phyloP scores from a whole-genome alignment of 2,113 vertebrate genomes.

The Scomber scombrus region DNA sequence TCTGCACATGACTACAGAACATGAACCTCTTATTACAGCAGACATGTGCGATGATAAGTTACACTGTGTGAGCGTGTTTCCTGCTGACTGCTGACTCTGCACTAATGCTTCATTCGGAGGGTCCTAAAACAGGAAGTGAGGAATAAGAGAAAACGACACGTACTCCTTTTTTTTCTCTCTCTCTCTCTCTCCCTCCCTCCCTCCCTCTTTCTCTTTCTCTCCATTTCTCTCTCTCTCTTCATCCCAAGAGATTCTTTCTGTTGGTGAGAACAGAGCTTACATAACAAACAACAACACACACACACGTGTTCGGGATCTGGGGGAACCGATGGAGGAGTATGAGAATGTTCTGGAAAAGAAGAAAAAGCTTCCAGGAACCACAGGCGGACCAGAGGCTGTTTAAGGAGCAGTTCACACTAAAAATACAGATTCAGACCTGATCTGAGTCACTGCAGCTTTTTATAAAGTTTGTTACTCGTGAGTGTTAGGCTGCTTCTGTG shows the following conservation, averaged over 20 bases:
- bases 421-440: neutral
- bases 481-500: too few species aligned
- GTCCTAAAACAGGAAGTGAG: slow-evolving; percentile 73
- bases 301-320: slow-evolving; percentile 51
- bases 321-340: slow-evolving; percentile 57
- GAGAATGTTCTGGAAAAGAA: slow-evolving; percentile 70
- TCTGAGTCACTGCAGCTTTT: neutral
- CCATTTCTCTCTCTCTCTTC: neutral
- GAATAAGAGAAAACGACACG: slow-evolving; percentile 60
- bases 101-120: slow-evolving; percentile 49
- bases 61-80: slow-evolving; percentile 44
- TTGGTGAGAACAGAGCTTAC: slow-evolving; percentile 73
- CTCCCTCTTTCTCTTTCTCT: neutral
- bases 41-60: slow-evolving; percentile 44
- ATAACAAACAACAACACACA: slow-evolving; percentile 69
- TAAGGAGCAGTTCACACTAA: slow-evolving; percentile 45
- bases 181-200: too few species aligned
- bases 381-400: slow-evolving; percentile 35
- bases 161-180: slow-evolving; percentile 43
- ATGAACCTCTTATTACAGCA: slow-evolving; percentile 47
- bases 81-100: slow-evolving; percentile 66
- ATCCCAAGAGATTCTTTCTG: slow-evolving; percentile 58
- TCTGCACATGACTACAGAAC: slow-evolving; percentile 33
- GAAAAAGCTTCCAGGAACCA: slow-evolving; percentile 51
- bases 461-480: neutral